phyloP scores from a whole-genome alignment of 2,113 vertebrate species.

The pig (Sus scrofa) region DNA sequence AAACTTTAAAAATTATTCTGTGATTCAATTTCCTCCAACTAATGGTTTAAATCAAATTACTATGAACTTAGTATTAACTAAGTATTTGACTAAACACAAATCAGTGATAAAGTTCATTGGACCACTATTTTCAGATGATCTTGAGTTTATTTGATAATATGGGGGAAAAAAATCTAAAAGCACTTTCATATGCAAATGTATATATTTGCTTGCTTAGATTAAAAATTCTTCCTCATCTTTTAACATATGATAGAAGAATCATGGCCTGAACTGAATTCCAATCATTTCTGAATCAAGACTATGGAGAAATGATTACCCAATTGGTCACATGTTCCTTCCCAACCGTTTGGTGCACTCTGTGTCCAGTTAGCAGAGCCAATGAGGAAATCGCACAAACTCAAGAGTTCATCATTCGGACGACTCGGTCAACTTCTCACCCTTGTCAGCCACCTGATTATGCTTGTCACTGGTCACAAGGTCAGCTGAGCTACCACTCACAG shows the following conservation, averaged over 20 bases:
- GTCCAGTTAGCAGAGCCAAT: not conserved
- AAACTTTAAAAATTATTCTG: not conserved
- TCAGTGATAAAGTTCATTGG: not conserved
- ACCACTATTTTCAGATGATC: constrained; percentile 32
- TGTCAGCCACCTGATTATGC: not conserved
- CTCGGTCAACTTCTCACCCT: not conserved
- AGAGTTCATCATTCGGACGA: not conserved
- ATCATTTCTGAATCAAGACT: not conserved
- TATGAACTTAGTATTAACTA: not conserved
- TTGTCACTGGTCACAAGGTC: constrained; percentile 7
- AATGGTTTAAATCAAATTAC: constrained; percentile 13
- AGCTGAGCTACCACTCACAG: not conserved
- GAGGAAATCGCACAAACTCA: not conserved
- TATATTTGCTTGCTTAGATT: not conserved
- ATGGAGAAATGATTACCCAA: not conserved
- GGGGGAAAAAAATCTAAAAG: not conserved
- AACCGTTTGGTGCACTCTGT: not conserved
- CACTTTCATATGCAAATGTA: not conserved
- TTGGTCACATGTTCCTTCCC: not conserved
- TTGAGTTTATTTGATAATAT: constrained; percentile 37
- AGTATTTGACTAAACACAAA: constrained; percentile 28
- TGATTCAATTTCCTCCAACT: not conserved
- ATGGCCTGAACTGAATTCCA: not conserved
- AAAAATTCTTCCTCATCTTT: constrained; percentile 8
- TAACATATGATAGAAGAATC: not conserved